These are phyloP conservation scores for silkworm (Bombyx mori) DNA, from an alignment of 1,140 invertebrate genomes.

Conservation along the genomic window DNA sequence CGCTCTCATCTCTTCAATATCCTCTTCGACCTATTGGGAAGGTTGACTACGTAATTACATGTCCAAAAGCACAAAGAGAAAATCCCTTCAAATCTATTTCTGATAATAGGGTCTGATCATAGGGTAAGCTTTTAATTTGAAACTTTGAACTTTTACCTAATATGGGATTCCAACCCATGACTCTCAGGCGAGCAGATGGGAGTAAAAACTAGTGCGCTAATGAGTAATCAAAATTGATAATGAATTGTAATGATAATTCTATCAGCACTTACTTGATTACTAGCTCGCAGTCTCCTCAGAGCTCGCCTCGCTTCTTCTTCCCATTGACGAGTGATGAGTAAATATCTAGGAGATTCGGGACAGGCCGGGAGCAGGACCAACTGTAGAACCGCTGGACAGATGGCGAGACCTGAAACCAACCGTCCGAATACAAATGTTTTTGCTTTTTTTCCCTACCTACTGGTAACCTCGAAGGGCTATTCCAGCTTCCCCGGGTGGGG, in stretches of 20 bases:
- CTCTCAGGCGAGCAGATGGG: background rate
- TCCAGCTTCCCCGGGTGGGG: too few species aligned
- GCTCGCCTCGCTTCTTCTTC: slow-evolving; percentile 93
- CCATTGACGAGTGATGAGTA: slow-evolving; percentile 94
- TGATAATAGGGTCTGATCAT: background rate
- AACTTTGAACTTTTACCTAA: too few species aligned
- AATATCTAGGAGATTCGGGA: slow-evolving; percentile 92
- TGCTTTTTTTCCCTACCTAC: too few species aligned
- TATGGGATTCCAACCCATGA: too few species aligned
- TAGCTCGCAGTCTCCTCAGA: slow-evolving; percentile 85
- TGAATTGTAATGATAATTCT: background rate
- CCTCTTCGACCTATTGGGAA: slow-evolving; percentile 82
- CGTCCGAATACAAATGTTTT: too few species aligned
- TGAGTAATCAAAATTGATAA: background rate
- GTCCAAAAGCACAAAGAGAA: too few species aligned
- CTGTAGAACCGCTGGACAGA: slow-evolving; percentile 93
- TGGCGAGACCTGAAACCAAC: slow-evolving; percentile 78
- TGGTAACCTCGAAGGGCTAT: too few species aligned
- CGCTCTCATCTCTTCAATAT: slow-evolving; percentile 95
- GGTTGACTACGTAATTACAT: too few species aligned
- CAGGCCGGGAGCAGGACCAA: slow-evolving; percentile 92
- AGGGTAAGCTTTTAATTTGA: too few species aligned
- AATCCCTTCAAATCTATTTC: background rate
- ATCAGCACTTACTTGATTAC: slow-evolving; percentile 73
- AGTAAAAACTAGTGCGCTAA: background rate